Conservation (phyloP, 2,888 invertebrate species). For the Aromia moschata region DNA sequence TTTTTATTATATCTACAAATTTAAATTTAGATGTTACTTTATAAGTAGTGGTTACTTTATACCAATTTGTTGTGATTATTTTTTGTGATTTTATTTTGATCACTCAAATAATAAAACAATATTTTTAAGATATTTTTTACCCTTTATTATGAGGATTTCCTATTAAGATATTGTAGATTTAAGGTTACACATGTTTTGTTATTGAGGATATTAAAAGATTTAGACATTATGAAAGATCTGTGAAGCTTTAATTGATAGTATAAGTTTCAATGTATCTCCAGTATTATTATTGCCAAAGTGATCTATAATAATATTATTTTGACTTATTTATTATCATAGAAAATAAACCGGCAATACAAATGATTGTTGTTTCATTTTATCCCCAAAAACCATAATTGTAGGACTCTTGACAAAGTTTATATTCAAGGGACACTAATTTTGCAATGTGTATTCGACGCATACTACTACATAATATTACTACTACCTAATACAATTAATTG, state of each 20-base stretch:
- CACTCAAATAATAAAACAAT: too few species aligned
- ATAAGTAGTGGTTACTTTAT: too few species aligned
- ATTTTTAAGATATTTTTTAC: too few species aligned
- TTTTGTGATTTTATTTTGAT: too few species aligned
- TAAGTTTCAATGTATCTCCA: slow-evolving; percentile 10
- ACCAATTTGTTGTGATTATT: too few species aligned
- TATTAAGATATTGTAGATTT: too few species aligned
- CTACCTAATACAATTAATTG: too few species aligned
- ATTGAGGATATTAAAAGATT: not conserved
- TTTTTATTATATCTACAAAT: too few species aligned
- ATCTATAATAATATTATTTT: not conserved
- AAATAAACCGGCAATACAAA: not conserved
- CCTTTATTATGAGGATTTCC: too few species aligned
- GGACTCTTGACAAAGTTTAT: not conserved
- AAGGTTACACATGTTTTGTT: not conserved
- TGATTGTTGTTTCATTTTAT: not conserved
- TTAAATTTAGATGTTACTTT: too few species aligned
- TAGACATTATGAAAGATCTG: slow-evolving; percentile 1
- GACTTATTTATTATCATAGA: not conserved
- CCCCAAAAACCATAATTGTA: not conserved
- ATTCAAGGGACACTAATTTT: not conserved
- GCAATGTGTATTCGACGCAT: too few species aligned
- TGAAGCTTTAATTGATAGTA: slow-evolving; percentile 17
- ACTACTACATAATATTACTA: too few species aligned
- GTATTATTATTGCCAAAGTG: slow-evolving; percentile 20